A percentile compares a stretch with the other conserved stretches of the same genome.
Conservation (phyloP, 2,888 invertebrate species). For the Odiellus spinosus region DNA sequence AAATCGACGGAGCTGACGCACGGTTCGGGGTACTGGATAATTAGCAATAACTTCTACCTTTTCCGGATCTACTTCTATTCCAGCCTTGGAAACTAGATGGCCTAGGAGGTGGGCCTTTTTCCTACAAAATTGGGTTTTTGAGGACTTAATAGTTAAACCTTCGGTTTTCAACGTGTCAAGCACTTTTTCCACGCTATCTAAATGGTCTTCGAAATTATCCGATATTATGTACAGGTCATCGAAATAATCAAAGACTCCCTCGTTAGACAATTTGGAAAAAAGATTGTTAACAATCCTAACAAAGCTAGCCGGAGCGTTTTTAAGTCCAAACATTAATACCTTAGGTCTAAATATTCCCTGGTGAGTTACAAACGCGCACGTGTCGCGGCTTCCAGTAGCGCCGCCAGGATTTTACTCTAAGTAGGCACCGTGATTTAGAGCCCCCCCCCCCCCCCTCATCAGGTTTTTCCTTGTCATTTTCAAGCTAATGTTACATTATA, state of each 20-base stretch:
- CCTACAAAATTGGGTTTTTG: constrained; percentile 17
- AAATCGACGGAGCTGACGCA: neutral
- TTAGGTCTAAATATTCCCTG: constrained; percentile 21
- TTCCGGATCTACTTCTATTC: constrained; percentile 3
- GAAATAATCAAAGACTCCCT: constrained; percentile 17
- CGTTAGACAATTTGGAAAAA: constrained; percentile 13
- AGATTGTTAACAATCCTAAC: constrained; percentile 21
- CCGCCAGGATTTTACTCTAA: too few relatives aligned
- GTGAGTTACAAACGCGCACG: constrained; percentile 18
- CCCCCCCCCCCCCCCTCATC: too few relatives aligned
- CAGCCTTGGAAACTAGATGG: constrained; percentile 5
- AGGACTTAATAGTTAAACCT: constrained; percentile 16
- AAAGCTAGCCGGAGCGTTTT: constrained; percentile 20
- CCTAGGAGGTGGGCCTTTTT: constrained; percentile 10
- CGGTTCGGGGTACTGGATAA: constrained; percentile 12
- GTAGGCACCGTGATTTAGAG: too few relatives aligned
- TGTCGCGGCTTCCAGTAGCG: too few relatives aligned
- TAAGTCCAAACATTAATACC: constrained; percentile 22
- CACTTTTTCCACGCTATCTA: constrained; percentile 9
- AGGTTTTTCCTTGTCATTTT: too few relatives aligned
- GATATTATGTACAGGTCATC: constrained; percentile 20
- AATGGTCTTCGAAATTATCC: constrained; percentile 16
- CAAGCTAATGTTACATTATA: too few relatives aligned
- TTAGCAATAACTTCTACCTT: constrained; percentile 1
- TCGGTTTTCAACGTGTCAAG: constrained; percentile 14